Evolutionary conservation across 2,888 invertebrate species (phyloP).

Genomic region (Euclidia mi): DNA sequence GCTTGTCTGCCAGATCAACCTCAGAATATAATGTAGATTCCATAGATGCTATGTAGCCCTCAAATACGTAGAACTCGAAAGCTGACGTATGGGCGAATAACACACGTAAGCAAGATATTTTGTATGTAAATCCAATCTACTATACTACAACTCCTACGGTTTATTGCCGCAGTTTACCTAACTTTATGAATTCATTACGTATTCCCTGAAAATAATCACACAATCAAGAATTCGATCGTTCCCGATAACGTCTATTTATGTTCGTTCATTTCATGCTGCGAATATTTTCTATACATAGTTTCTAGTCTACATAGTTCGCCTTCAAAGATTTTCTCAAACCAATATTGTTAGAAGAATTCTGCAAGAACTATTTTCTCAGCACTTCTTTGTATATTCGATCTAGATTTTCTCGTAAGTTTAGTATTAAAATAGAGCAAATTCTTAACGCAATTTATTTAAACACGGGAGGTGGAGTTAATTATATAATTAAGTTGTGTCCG

Average conservation of each 20-base stretch:
- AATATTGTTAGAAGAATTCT: neutral
- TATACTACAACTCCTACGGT: too few species aligned
- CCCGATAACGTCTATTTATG: slow-evolving; percentile 11
- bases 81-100: too few species aligned
- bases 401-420: neutral
- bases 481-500: slow-evolving; percentile 33
- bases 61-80: too few species aligned
- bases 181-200: slow-evolving; percentile 3
- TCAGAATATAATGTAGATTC: too few species aligned
- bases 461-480: slow-evolving; percentile 14
- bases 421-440: neutral
- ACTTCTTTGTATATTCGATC: neutral
- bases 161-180: too few species aligned
- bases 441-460: neutral
- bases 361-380: neutral
- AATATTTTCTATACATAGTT: slow-evolving; percentile 8
- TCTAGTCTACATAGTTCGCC: slow-evolving; percentile 1
- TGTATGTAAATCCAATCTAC: too few species aligned
- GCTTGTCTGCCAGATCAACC: too few species aligned
- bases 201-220: slow-evolving; percentile 3
- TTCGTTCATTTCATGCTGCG: neutral
- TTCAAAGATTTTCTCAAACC: neutral
- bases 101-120: too few species aligned
- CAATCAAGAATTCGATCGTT: slow-evolving; percentile 2
- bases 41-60: too few species aligned